Evolutionary conservation across 2,888 invertebrate species (phyloP).

Genomic region (Trachelus tabidus): DNA sequence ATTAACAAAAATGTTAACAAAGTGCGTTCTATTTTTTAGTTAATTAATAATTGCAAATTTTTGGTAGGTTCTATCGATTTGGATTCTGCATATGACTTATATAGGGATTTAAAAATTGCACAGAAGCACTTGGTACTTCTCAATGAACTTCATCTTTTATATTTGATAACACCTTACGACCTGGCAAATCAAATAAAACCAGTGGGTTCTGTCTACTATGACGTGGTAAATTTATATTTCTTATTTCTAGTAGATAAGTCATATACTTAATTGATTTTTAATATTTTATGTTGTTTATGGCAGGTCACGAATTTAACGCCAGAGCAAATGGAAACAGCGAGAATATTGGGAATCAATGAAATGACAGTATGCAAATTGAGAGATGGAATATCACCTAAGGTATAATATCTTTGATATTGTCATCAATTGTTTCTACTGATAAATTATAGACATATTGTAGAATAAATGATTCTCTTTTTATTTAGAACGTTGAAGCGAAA

Average conservation of each 20-base stretch:
- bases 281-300: constrained; percentile 7
- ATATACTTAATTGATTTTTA: constrained; percentile 28
- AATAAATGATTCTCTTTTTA: constrained; percentile 30
- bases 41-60: background rate
- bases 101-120: constrained; percentile 79
- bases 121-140: constrained; percentile 81
- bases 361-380: constrained; percentile 59
- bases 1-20: background rate
- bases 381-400: constrained; percentile 55
- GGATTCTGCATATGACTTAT: constrained; percentile 76
- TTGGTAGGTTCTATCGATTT: constrained; percentile 82
- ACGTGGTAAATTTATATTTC: constrained; percentile 68
- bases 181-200: constrained; percentile 70
- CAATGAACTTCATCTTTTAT: constrained; percentile 87
- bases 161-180: constrained; percentile 86
- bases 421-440: constrained; percentile 9
- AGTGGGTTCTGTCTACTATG: constrained; percentile 70
- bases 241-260: background rate
- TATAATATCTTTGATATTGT: constrained; percentile 27
- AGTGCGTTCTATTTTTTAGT: background rate
- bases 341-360: constrained; percentile 82
- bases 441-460: background rate
- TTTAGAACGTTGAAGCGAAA: constrained; percentile 71
- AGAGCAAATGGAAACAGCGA: constrained; percentile 74
- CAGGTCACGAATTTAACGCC: constrained; percentile 75